Evolutionary conservation across 2,888 invertebrate genomes (phyloP).

Genomic region (Ennomos fuscantarius): DNA sequence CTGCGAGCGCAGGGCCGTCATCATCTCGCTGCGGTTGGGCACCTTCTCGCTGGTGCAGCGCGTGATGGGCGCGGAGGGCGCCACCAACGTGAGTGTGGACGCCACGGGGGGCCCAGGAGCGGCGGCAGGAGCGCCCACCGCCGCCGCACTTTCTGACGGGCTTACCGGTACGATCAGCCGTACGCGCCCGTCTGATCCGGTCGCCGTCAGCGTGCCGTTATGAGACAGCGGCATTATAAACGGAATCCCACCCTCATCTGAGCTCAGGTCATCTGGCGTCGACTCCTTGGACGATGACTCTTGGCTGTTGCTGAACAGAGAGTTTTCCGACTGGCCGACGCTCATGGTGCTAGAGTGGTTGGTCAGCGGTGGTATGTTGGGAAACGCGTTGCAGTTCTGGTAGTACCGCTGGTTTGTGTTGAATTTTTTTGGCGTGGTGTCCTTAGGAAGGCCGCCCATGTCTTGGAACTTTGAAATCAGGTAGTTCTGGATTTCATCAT

Average conservation of each 20-base stretch:
- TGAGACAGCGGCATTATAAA: constrained; percentile 89
- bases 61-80: constrained; percentile 88
- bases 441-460: constrained; percentile 60
- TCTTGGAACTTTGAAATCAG: constrained; percentile 72
- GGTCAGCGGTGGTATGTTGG: constrained; percentile 69
- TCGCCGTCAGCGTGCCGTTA: constrained; percentile 86
- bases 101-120: constrained; percentile 59
- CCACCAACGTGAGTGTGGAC: constrained; percentile 79
- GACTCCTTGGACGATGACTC: constrained; percentile 81
- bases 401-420: constrained; percentile 70
- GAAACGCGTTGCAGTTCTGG: constrained; percentile 75
- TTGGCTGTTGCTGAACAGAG: constrained; percentile 67
- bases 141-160: constrained; percentile 70
- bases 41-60: constrained; percentile 94
- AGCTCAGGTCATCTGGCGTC: constrained; percentile 65
- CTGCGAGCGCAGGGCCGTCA: constrained; percentile 92
- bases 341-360: constrained; percentile 74
- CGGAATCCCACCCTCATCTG: constrained; percentile 73
- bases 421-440: constrained; percentile 44
- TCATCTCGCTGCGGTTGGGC: constrained; percentile 93
- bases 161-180: constrained; percentile 87
- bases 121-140: constrained; percentile 55
- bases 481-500: constrained; percentile 74
- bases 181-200: constrained; percentile 86
- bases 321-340: constrained; percentile 66